Evolutionary conservation across 2,113 vertebrate species (phyloP).

Genomic region (Silurus asotus): DNA sequence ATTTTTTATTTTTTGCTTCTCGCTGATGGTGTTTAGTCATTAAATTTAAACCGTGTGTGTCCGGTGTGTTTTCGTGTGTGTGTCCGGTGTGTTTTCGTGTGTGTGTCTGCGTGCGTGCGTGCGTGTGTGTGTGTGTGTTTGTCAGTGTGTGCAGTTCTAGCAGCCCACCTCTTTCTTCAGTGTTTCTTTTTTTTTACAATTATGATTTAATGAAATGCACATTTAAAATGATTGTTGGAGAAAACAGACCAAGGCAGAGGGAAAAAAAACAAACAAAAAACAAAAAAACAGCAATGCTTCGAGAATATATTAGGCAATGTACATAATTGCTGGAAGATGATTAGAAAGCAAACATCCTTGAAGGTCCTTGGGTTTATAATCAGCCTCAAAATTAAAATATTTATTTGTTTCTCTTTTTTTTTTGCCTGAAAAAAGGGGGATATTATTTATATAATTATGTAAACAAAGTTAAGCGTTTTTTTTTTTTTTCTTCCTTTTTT

Average conservation of each 20-base stretch:
- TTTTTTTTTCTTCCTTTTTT: conserved; percentile 52
- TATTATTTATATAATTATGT: conserved; percentile 70
- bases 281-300: conserved; percentile 52
- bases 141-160: conserved; percentile 38
- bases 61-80: conserved; percentile 38
- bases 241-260: conserved; percentile 50
- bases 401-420: conserved; percentile 60
- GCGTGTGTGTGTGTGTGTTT: conserved; percentile 34
- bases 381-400: conserved; percentile 66
- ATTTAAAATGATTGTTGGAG: conserved; percentile 63
- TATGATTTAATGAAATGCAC: conserved; percentile 67
- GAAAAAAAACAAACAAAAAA: conserved; percentile 33
- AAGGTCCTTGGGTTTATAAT: conserved; percentile 72
- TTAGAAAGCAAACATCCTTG: conserved; percentile 67
- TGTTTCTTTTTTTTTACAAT: conserved; percentile 53
- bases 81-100: conserved; percentile 31
- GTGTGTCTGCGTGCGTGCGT: conserved; percentile 36
- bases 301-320: conserved; percentile 66
- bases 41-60: conserved; percentile 43
- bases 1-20: conserved; percentile 25
- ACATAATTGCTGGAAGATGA: conserved; percentile 67
- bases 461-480: conserved; percentile 62
- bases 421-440: conserved; percentile 57
- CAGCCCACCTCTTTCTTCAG: conserved; percentile 21
- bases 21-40: conserved; percentile 46